Conservation (phyloP, 2,797 vertebrate species). For the Pseudochaenichthys georgianus region DNA sequence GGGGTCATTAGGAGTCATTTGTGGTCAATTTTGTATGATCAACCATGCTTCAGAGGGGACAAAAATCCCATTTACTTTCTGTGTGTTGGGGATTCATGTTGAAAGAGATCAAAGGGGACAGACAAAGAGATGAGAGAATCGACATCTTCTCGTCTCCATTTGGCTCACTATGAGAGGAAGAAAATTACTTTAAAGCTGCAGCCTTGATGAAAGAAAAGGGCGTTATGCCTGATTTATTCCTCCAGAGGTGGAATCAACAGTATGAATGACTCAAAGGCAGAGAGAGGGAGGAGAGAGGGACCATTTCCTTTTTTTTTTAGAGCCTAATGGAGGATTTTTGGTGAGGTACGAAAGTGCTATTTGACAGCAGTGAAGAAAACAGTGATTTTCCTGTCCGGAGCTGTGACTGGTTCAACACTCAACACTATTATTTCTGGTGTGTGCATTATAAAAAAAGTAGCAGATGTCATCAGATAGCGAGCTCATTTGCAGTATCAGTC, state of each 20-base stretch:
- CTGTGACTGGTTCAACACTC: conserved; percentile 58
- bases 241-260: conserved; percentile 77
- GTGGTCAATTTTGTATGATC: conserved; percentile 80
- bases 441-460: conserved; percentile 36
- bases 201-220: conserved; percentile 78
- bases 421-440: conserved; percentile 50
- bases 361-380: conserved; percentile 71
- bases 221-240: conserved; percentile 75
- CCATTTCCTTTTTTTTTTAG: conserved; percentile 52
- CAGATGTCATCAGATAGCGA: conserved; percentile 56
- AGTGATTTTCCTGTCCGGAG: conserved; percentile 59
- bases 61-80: conserved; percentile 73
- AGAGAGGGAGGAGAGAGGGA: conserved; percentile 16
- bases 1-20: conserved; percentile 79
- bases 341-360: conserved; percentile 59
- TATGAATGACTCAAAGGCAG: conserved; percentile 74
- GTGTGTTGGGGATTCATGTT: conserved; percentile 72
- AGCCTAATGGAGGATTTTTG: conserved; percentile 58
- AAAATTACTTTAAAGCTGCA: conserved; percentile 81
- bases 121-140: conserved; percentile 82
- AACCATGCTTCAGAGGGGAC: conserved; percentile 63
- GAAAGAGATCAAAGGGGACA: conserved; percentile 81
- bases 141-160: conserved; percentile 81
- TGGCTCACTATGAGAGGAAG: conserved; percentile 74
- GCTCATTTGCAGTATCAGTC: conserved; percentile 55